Conservation (phyloP, 2,888 invertebrate species). For the Meganola albula region DNA sequence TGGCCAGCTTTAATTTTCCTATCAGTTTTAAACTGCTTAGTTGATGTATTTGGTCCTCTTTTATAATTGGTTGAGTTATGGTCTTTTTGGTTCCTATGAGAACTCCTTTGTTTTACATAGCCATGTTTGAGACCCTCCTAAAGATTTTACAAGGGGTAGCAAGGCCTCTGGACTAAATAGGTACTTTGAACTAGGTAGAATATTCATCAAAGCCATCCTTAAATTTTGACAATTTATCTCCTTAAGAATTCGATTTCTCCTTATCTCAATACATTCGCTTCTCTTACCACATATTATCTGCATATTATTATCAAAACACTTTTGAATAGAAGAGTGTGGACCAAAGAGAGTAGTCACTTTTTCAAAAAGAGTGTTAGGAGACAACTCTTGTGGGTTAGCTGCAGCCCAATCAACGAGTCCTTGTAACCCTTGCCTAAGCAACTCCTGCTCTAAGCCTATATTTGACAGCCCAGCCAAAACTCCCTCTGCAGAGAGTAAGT, state of each 20-base stretch:
- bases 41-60: too few relatives aligned
- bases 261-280: background rate
- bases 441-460: background rate
- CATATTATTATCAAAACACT: too few relatives aligned
- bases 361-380: too few relatives aligned
- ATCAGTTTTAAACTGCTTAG: too few relatives aligned
- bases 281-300: background rate
- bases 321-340: too few relatives aligned
- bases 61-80: too few relatives aligned
- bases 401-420: background rate
- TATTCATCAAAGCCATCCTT: background rate
- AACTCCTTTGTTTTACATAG: background rate
- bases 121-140: constrained; percentile 1
- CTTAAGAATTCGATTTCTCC: background rate
- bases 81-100: too few relatives aligned
- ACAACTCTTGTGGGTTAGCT: background rate
- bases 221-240: background rate
- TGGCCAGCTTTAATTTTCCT: background rate
- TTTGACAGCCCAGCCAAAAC: background rate
- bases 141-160: background rate
- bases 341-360: too few relatives aligned
- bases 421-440: background rate
- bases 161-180: background rate
- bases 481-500: background rate
- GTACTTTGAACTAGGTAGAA: background rate